phyloP scores from a whole-genome alignment of 2,113 vertebrate species.

The Callopanchax toddi region DNA sequence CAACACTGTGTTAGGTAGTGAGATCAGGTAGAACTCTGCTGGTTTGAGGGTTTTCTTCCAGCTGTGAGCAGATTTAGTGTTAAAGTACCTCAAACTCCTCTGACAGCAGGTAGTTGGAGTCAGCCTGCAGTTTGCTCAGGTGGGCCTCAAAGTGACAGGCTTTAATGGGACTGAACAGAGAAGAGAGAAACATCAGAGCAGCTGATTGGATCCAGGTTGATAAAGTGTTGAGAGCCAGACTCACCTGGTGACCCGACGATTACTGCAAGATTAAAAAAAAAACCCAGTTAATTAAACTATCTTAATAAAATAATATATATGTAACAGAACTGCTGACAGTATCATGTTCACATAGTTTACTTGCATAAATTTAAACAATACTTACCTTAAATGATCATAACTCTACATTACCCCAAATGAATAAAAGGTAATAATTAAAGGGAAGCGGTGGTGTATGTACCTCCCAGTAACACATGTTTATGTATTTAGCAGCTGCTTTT shows the following conservation, averaged over 20 bases:
- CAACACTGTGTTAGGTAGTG: neutral
- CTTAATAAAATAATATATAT: no score
- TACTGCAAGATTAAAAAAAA: conserved; percentile 79
- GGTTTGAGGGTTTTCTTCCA: neutral
- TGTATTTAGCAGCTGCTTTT: no score
- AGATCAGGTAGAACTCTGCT: neutral
- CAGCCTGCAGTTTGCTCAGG: conserved; percentile 91
- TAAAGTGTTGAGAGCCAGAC: neutral
- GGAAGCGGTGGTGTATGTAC: no score
- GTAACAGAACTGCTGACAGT: no score
- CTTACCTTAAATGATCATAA: no score
- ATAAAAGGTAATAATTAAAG: no score
- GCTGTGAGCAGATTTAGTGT: no score
- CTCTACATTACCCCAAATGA: no score
- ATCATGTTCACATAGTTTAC: no score
- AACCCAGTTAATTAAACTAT: neutral
- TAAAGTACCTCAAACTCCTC: conserved; percentile 93
- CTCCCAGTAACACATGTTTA: no score
- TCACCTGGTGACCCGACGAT: conserved; percentile 87
- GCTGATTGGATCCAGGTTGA: no score
- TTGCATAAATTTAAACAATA: no score
- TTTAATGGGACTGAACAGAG: conserved; percentile 85
- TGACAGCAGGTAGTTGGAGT: conserved; percentile 95
- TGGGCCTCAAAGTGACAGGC: conserved; percentile 89
- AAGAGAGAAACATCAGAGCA: neutral